These are phyloP conservation scores for Cephalopachus bancanus DNA, from an alignment of 2,797 vertebrate species.

Conservation along the genomic window DNA sequence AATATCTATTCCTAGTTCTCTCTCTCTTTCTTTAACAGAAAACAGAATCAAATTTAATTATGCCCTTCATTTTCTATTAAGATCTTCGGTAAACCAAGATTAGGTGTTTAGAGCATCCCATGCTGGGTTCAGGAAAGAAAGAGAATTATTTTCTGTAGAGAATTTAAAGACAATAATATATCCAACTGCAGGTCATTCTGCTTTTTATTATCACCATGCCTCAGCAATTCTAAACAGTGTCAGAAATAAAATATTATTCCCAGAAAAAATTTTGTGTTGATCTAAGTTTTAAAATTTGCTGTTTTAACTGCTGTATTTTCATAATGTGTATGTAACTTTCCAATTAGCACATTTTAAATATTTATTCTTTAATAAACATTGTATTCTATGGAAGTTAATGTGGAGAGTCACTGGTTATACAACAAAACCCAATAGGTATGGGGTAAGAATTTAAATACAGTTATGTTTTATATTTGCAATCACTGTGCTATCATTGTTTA, in stretches of 20 bases:
- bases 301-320: background rate
- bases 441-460: background rate
- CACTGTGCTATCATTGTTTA: background rate
- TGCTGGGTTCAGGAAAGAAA: background rate
- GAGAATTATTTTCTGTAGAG: constrained; percentile 20
- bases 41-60: background rate
- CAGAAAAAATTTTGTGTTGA: background rate
- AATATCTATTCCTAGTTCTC: background rate
- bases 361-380: constrained; percentile 26
- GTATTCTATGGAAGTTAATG: background rate
- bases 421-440: background rate
- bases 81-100: background rate
- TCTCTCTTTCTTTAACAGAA: background rate
- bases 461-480: background rate
- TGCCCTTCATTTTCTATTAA: background rate
- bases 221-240: constrained; percentile 45
- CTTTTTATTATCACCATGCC: background rate
- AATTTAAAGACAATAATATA: constrained; percentile 45
- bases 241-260: constrained; percentile 30
- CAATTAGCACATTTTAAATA: constrained; percentile 47
- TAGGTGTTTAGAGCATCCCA: background rate
- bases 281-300: constrained; percentile 1
- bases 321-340: background rate
- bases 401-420: background rate
- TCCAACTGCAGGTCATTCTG: constrained; percentile 46